Conservation (phyloP, 2,113 vertebrate species). For the Forbesichthys agassizii region DNA sequence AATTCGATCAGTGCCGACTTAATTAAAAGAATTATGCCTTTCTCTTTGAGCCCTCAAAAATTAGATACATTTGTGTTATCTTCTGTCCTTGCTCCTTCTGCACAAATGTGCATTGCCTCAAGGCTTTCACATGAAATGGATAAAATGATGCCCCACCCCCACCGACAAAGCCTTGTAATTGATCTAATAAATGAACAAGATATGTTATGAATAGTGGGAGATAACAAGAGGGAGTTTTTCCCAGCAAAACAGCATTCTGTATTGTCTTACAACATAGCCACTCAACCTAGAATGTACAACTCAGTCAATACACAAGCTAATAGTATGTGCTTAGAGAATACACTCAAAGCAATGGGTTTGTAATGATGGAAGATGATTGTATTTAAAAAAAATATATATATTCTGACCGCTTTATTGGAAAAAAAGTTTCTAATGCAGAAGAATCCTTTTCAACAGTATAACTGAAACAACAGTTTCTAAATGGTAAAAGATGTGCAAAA, state of each 20-base stretch:
- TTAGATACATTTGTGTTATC: slow-evolving; percentile 55
- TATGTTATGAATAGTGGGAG: slow-evolving; percentile 22
- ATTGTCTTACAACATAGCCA: slow-evolving; percentile 20
- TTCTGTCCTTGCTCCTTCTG: slow-evolving; percentile 31
- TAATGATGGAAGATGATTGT: slow-evolving; percentile 56
- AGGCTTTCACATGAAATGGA: slow-evolving; percentile 52
- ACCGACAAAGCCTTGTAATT: slow-evolving; percentile 35
- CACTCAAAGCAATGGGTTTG: slow-evolving; percentile 47
- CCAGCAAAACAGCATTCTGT: slow-evolving; percentile 16
- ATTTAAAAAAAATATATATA: slow-evolving; percentile 30
- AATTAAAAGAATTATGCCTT: slow-evolving; percentile 70
- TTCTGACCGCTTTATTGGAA: background rate
- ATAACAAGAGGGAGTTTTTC: slow-evolving; percentile 27
- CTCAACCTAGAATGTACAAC: background rate
- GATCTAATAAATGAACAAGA: slow-evolving; percentile 48
- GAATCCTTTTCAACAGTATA: too few relatives aligned
- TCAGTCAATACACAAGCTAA: background rate
- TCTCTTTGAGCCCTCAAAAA: slow-evolving; percentile 66
- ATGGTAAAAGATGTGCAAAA: too few relatives aligned
- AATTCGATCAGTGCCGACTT: slow-evolving; percentile 46
- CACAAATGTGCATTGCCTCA: slow-evolving; percentile 44
- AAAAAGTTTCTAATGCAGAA: too few relatives aligned
- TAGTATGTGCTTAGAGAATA: background rate
- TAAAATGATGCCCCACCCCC: slow-evolving; percentile 39
- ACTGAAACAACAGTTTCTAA: too few relatives aligned